phyloP scores from a whole-genome alignment of 2,113 vertebrate species.

The Bombycilla garrulus region DNA sequence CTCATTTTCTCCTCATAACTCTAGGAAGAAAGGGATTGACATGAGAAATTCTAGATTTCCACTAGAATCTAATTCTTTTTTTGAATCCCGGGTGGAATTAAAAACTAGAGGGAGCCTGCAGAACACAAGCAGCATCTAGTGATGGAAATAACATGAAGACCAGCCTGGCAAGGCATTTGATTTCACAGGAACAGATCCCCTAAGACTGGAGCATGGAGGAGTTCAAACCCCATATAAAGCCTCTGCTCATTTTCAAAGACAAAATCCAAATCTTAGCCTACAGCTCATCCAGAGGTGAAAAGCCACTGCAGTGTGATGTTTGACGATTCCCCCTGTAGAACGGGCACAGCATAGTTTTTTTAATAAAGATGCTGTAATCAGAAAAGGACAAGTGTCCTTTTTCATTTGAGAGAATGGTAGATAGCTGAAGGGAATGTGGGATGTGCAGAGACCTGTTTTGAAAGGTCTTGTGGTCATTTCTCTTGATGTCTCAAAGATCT shows the following conservation, averaged over 20 bases:
- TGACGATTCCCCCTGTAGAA: background rate
- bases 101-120: background rate
- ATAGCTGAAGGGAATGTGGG: background rate
- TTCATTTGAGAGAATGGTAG: background rate
- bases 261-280: background rate
- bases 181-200: background rate
- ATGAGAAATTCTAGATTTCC: background rate
- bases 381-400: background rate
- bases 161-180: background rate
- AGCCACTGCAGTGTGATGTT: rapidly evolving
- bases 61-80: background rate
- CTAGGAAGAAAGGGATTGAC: background rate
- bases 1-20: background rate
- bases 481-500: background rate
- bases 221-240: background rate
- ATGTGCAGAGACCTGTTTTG: background rate
- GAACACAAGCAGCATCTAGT: background rate
- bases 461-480: background rate
- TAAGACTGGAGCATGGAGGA: background rate
- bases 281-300: background rate
- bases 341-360: background rate
- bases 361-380: background rate
- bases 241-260: background rate
- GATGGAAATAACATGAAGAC: background rate
- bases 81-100: background rate